phyloP scores from a whole-genome alignment of 2,113 vertebrate species.

The Thamnophis sirtalis region DNA sequence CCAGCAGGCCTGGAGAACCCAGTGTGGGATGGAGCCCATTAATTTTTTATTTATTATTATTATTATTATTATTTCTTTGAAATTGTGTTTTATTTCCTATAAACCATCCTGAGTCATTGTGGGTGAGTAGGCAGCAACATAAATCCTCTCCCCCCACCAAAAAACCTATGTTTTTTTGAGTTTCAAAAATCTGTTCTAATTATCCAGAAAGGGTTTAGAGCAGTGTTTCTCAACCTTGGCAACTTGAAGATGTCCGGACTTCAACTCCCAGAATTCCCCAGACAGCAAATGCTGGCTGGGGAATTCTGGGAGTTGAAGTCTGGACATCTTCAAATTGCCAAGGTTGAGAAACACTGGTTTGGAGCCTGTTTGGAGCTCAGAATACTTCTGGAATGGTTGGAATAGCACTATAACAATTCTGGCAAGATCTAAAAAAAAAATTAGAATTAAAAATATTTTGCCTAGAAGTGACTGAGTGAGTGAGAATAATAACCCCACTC shows the following conservation, averaged over 20 bases:
- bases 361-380: background rate
- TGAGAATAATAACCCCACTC: background rate
- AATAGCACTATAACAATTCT: background rate
- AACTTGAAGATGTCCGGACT: too few relatives aligned
- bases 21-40: background rate
- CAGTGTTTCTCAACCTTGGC: too few relatives aligned
- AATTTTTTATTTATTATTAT: background rate
- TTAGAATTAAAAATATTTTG: background rate
- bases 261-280: too few relatives aligned
- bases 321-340: too few relatives aligned
- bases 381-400: background rate
- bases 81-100: background rate
- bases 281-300: too few relatives aligned
- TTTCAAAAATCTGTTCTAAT: background rate
- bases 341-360: too few relatives aligned
- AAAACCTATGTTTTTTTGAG: background rate
- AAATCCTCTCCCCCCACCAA: background rate
- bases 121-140: background rate
- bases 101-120: background rate
- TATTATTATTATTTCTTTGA: background rate
- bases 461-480: background rate
- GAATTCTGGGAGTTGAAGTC: too few relatives aligned
- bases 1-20: background rate
- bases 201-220: background rate
- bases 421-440: background rate